phyloP scores from a whole-genome alignment of 2,888 invertebrate genomes.

The Brachypterus glaber region DNA sequence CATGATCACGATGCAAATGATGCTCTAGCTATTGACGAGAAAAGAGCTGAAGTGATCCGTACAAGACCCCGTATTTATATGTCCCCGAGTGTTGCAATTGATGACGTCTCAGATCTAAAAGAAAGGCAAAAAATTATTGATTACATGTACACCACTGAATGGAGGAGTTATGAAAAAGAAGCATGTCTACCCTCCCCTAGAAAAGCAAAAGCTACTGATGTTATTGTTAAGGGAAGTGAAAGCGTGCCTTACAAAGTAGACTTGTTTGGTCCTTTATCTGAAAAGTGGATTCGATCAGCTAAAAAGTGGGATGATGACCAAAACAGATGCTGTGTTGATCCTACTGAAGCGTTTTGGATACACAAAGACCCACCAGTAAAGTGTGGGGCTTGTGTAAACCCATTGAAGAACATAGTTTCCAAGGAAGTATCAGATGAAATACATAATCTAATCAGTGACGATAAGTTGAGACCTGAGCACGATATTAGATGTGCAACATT shows the following conservation, averaged over 20 bases:
- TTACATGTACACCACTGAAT: slow-evolving; percentile 36
- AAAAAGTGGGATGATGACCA: slow-evolving; percentile 37
- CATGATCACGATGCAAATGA: background rate
- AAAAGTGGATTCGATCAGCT: slow-evolving; percentile 23
- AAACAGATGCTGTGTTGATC: slow-evolving; percentile 31
- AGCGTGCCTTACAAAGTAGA: slow-evolving; percentile 24
- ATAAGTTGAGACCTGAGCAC: slow-evolving; percentile 35
- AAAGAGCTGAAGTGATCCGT: slow-evolving; percentile 29
- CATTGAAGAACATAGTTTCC: slow-evolving; percentile 27
- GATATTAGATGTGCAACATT: slow-evolving; percentile 19
- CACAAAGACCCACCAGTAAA: slow-evolving; percentile 28
- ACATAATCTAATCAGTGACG: slow-evolving; percentile 27
- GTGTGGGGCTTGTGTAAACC: slow-evolving; percentile 31
- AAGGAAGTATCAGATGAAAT: slow-evolving; percentile 31
- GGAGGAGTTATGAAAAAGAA: slow-evolving; percentile 31
- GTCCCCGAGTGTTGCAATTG: slow-evolving; percentile 37
- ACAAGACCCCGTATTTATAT: slow-evolving; percentile 34
- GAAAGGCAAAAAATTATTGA: slow-evolving; percentile 32
- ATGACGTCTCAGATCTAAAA: slow-evolving; percentile 36
- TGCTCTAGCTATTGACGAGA: slow-evolving; percentile 8
- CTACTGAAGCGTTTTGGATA: slow-evolving; percentile 33
- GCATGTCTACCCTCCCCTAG: slow-evolving; percentile 17
- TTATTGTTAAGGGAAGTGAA: background rate
- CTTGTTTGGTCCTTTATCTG: slow-evolving; percentile 25
- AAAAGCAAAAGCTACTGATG: background rate